These are phyloP conservation scores for Cranoglanis bouderius DNA, from an alignment of 2,113 vertebrate genomes.

Conservation along the genomic window DNA sequence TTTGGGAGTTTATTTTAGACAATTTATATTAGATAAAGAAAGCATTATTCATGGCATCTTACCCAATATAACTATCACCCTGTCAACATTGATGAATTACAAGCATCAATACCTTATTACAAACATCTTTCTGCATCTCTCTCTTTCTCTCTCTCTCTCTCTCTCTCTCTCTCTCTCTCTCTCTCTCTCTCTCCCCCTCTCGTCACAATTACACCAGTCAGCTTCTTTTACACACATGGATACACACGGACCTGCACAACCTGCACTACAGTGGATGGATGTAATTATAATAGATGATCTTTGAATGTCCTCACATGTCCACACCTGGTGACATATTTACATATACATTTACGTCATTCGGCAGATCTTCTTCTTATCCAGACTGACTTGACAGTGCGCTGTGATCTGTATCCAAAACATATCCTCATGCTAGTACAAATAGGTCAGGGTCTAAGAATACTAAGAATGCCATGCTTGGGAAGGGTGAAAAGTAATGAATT, in stretches of 20 bases:
- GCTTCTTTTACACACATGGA: neutral
- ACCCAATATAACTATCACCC: neutral
- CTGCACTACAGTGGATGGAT: neutral
- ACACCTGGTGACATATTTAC: neutral
- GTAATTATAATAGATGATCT: neutral
- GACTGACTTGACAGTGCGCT: neutral
- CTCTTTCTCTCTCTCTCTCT: conserved; percentile 10
- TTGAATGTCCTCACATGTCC: neutral
- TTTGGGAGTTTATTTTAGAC: too few species aligned
- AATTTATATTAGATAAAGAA: too few species aligned
- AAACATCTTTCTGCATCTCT: neutral
- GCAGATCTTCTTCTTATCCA: neutral
- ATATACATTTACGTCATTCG: neutral
- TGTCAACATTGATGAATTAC: neutral
- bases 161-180: conserved; percentile 13
- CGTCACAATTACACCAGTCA: neutral
- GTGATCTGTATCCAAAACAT: neutral
- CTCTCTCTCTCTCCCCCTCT: neutral
- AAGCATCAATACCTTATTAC: neutral
- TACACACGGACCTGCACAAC: neutral
- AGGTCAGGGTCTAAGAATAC: neutral
- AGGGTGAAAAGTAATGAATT: neutral
- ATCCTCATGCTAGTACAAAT: neutral
- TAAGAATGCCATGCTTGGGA: neutral
- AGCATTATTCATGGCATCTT: neutral